Base-by-base conservation (phyloP, 2,797 vertebrate species). In the Emydoidea blandingii region DNA sequence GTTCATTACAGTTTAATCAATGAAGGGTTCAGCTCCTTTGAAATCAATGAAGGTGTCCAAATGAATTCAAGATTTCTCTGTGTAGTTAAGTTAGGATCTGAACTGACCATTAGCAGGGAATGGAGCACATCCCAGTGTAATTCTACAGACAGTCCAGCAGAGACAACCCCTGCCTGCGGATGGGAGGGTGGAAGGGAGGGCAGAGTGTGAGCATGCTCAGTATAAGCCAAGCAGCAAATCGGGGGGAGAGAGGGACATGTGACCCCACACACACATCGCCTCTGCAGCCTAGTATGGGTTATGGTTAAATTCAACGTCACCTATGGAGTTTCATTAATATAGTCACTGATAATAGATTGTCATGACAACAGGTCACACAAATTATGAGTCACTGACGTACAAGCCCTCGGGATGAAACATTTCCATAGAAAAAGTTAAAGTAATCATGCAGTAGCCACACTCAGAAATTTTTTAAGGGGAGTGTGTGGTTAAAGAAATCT, bases 1-100 rank as follows among this genome's bases (percentile, higher is more conserved):
- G 50, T 76, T 91, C 91, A 93, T 88, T 53, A 74, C n/a, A n/a
- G 14, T 52, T 93, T 85, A 87, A 87, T 82, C 86, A 53, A 18
- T 3, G 52, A 34, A 85, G 12, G 76, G 52, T 87, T 89, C 76
- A 62, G 47, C 78, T 91, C 81, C 83, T 78, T 53, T 50, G 52
- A 74, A 57, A 59, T 57, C 54, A 59, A 21, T 31, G 56, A 56
- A 91, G 18, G 81, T 6, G 54, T 79, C 34, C 37, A 89, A 62
- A 59, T 27, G 29, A 49, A 79, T 91, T 87, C 14, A 44, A 41
- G 56, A 44, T 50, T 82, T 74, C 37, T 85, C 1, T 8, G 14
- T 2, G 54, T 34, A 41, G 15, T 49, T 41, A 76, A 68, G 86
- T 27, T 84, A 59, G 81, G 47, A 57, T 72, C 47, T 29, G 41